phyloP scores from a whole-genome alignment of 2,797 vertebrate species.

The Microchirus variegatus region DNA sequence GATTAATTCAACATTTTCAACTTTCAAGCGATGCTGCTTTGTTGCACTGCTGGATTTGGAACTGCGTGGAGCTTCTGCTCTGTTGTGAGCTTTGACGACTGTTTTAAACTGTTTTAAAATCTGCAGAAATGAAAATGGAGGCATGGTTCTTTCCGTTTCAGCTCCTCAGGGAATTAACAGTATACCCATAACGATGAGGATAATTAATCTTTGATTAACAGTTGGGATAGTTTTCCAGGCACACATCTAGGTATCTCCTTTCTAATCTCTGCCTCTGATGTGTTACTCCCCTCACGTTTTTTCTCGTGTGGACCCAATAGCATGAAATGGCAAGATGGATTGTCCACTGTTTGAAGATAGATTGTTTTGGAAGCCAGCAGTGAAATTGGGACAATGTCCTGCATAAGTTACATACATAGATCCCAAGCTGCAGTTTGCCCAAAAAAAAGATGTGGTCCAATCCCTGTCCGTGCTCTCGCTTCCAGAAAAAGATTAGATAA shows the following conservation, averaged over 20 bases:
- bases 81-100: slow-evolving; percentile 74
- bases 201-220: slow-evolving; percentile 77
- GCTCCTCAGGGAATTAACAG: slow-evolving; percentile 79
- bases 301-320: slow-evolving; percentile 42
- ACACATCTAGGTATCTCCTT: slow-evolving; percentile 67
- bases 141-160: slow-evolving; percentile 65
- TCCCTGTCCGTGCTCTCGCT: too few species aligned
- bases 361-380: slow-evolving; percentile 64
- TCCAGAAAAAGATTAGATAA: too few species aligned
- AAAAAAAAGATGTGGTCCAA: slow-evolving; percentile 17
- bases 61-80: slow-evolving; percentile 70
- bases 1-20: slow-evolving; percentile 70
- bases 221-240: slow-evolving; percentile 53
- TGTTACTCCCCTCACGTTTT: slow-evolving; percentile 12
- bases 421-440: slow-evolving; percentile 10
- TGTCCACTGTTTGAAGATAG: slow-evolving; percentile 54
- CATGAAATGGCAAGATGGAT: slow-evolving; percentile 53
- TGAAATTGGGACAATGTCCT: slow-evolving; percentile 32
- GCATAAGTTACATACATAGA: slow-evolving; percentile 20
- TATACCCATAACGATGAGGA: slow-evolving; percentile 57
- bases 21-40: slow-evolving; percentile 69
- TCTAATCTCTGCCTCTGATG: slow-evolving; percentile 61
- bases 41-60: slow-evolving; percentile 72
- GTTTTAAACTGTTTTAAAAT: slow-evolving; percentile 68
- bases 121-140: slow-evolving; percentile 72